Base-by-base conservation (phyloP, 2,113 vertebrate species). In the Pygoscelis adeliae region DNA sequence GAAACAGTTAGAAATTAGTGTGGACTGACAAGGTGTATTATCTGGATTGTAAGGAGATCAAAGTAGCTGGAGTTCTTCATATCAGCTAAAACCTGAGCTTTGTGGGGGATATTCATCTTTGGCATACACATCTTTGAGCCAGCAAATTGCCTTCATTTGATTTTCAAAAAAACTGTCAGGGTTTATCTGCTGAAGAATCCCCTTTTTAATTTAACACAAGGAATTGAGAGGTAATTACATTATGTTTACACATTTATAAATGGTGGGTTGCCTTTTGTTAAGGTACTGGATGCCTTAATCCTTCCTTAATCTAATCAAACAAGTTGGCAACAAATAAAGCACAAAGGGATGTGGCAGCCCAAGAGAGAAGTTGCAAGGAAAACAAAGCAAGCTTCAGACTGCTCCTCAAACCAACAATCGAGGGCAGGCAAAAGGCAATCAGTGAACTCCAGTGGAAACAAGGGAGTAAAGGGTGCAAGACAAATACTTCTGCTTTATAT, bases 231-330 rank as follows among this genome's bases (percentile, higher is more conserved):
- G 76, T 34, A 95, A 91, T 93, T 95, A 95, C 30, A 72, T 89
- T 90, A 90, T 62, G 21, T 89, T 97, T 95, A 87, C 89, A 79
- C 32, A 80, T 94, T 89, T 77, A 91, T 93, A 95, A 91, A 89
- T 1, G 7, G 83, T 27, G 29, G 49, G 46, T 46, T 93, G 70
- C 44, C 81, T 97, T 97, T 95, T 96, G 62, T 89, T 92, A 89
- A 65, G 44, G 42, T 40, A 87, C 34, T 81, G 34, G 58, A 84
- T 96, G 66, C 42, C 38, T 95, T 97, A 89, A 93, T 91, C 81
- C 66, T 84, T 79, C 29, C 34, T 91, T 83, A 96, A 95, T 90
- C 94, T 93, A 96, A 97, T 93, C 89, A 96, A 93, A 91, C 58
- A 96, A 93, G 63, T 27, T 59, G 34, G 52, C 53, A 90, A 91